Evolutionary conservation across 2,797 vertebrate genomes (phyloP), one percentile per base, ranked within the genome.

Genomic region (Pelodytes ibericus): DNA sequence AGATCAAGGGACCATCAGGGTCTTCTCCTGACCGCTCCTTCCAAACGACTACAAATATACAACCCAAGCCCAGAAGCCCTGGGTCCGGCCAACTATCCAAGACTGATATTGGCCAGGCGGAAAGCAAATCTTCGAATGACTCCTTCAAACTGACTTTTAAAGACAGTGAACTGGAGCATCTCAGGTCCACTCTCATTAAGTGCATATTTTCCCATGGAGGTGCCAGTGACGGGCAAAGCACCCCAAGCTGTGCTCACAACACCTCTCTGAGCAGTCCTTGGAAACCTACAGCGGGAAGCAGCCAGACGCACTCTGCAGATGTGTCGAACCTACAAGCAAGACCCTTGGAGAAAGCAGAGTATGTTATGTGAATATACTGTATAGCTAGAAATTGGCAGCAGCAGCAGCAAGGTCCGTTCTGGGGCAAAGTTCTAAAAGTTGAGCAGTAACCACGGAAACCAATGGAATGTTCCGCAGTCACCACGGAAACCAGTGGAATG

Each of bases 261-360:
- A 49, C 22, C 78, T 77, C 63, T 18, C 26, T 70, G 29, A 74
- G 51, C 5, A 72, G 41, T 20, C 29, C 72, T 20, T 66, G 72
- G 29, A 64, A 24, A 3, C 0, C 1, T 0, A 2, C 61, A 57
- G 61, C 4, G 30, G 61, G 60, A 39, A 79, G 39, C 27, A 69
- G 59, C 72, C 61, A 63, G 9, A 30, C 29, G 18, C 30, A 71
- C 72, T 24, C n/a, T 0, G 29, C 77, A 9, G 29, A 65, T 39
- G 6, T 11, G 3, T 51, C 29, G 13, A 82, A 67, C n/a, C 59
- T 62, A 61, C 67, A 71, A 39, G 75, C 49, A 65, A 82, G 83
- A 71, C 39, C 60, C 22, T 74, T 86, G 39, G 81, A 84, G 71
- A 89, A 89, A 27, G 84, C 87, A 31, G 87, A 88, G 91, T 92